A percentile compares a stretch with the other conserved stretches of the same genome.
These are phyloP conservation scores for Smittia aterrima DNA, from an alignment of 2,888 invertebrate genomes.

Conservation along the genomic window DNA sequence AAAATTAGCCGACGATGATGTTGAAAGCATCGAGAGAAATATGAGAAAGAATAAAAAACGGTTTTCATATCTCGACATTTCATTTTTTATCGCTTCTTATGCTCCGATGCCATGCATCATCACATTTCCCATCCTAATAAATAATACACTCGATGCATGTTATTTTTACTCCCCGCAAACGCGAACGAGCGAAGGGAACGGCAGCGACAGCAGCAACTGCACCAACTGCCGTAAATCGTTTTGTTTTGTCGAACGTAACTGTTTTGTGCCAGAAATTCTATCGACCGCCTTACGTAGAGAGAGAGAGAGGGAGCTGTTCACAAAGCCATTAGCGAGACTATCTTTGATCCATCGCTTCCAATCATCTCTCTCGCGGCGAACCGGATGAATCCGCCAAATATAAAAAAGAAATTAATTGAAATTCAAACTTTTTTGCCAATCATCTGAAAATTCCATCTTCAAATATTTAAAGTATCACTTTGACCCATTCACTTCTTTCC, in stretches of 20 bases:
- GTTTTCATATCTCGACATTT: not conserved
- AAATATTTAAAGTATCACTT: too few species aligned
- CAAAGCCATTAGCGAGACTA: too few species aligned
- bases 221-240: not conserved
- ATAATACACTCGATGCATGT: constrained; percentile 4
- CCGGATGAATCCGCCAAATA: too few species aligned
- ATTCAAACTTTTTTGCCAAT: too few species aligned
- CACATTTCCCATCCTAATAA: constrained; percentile 1
- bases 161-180: not conserved
- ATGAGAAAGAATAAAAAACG: not conserved
- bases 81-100: not conserved
- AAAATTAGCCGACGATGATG: not conserved
- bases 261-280: too few species aligned
- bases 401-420: too few species aligned
- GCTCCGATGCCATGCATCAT: not conserved
- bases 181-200: not conserved
- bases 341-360: too few species aligned
- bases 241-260: not conserved
- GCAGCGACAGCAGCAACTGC: not conserved
- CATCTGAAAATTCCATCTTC: too few species aligned
- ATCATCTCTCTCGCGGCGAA: too few species aligned
- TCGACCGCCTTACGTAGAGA: too few species aligned
- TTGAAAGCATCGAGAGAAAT: not conserved
- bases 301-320: too few species aligned
- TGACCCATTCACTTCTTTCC: too few species aligned